Base-by-base conservation (phyloP, 2,888 invertebrate species). In the Heliothis peltigera region DNA sequence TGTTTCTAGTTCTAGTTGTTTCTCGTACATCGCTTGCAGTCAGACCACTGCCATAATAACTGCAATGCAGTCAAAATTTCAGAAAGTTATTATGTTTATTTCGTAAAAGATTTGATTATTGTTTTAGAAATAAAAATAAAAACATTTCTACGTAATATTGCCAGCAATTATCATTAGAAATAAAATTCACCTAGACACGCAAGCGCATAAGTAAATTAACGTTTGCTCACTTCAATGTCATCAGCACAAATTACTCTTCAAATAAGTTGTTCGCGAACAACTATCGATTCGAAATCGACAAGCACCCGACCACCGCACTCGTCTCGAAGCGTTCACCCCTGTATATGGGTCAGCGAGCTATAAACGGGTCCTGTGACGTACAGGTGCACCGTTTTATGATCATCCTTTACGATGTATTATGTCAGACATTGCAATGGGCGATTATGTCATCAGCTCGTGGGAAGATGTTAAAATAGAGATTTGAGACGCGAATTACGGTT, bases 291-390 rank as follows among this genome's bases (percentile, higher is more conserved):
- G 35, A 57, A 52, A 59, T 68, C 69, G 68, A 71, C 47, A 43
- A 4, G 18, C 22, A 22, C 54, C 43, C 52, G 22, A 64, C 65
- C 67, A 8, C 65, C 43, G 6, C 57, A 61, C 75, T 67, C 57
- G 84, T 76, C 70, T 79, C 77, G 71, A 77, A 80, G 60, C 83
- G 64, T 84, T 85, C 81, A 84, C 82, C 86, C 80, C 82, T 81
- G 74, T 81, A 92, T 91, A 88, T 93, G 77, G 93, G 93, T 91
- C 92, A 92, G 87, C 85, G 85, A 84, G 84, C 86, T 82, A 69
- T 80, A 84, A 88, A 89, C 89, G 79, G 78, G 87, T 89, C 89
- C 85, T 82, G 85, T 83, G 85, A 84, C 87, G 87, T 86, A n/a
- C 74, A 73, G 56, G 58, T 77, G 70, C 56, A 55, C 59, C 70